Evolutionary conservation across 2,888 invertebrate genomes (phyloP), one percentile per base, ranked within the genome.

Genomic region (Spatulosminthurus flaviceps): DNA sequence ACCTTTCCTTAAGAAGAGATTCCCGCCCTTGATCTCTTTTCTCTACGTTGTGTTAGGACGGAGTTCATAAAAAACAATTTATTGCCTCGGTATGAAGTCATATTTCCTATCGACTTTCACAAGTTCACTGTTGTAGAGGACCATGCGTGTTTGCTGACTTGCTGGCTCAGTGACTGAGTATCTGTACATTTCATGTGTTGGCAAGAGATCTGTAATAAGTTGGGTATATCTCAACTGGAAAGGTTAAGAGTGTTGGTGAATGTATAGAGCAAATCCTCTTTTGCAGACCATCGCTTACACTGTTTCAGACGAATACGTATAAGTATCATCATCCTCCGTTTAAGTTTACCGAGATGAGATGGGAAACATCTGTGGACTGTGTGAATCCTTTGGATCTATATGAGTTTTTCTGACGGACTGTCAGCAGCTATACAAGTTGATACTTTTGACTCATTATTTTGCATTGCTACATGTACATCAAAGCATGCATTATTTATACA

Each of bases 361-460:
- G 26, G 26, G 29, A 67, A 28, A 70, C 70, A 70, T 70, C 70
- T 70, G 70, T 22, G 4, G 21, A 11, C 21, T 70, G n/a, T 26
- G 13, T n/a, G 22, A 64, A 13, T 64, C 22, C 64, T 4, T 4
- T 51, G 51, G 16, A 51, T n/a, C 2, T 51, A 51, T 4, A 51
- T 41, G 41, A 41, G 7, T 13, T 41, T 51, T 19, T 16, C 19
- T 51, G 2, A 51, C 51, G 19, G 34, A 51, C 51, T 51, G n/a
- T 19, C 34, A 7, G 34, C 9, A 4, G 4, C 5, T 34, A 34
- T 34, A 7, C 9, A 34, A 34, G 34, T 34, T 9, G 9, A 70
- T 51, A 21, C 41, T 4, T 72, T 72, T 72, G 72, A 72, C 2
- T 72, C 28, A 24, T 19, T 22, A 43, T 71, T 71, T 71, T 42